Evolutionary conservation across 2,113 vertebrate genomes (phyloP), one percentile per base, ranked within the genome.

Genomic region (Morone chrysops): DNA sequence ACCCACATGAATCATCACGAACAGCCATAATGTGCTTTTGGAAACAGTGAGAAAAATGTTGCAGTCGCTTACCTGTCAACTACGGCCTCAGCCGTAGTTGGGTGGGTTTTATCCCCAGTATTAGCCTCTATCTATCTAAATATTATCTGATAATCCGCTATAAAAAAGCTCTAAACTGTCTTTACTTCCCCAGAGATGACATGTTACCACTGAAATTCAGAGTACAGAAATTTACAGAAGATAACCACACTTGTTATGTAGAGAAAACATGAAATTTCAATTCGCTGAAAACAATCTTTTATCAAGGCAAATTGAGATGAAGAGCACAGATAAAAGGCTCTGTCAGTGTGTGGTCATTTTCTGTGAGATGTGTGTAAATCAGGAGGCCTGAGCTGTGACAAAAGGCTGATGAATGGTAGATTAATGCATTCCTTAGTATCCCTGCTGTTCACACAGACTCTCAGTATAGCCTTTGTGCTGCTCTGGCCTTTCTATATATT

Each of bases 361-460:
- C 65, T 80, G 71, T 81, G 75, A 85, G 51, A 66, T 70, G 54
- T 66, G 69, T 90, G 47, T 69, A 66, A 91, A 90, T 84, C 56
- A 54, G 82, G 79, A 76, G 70, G 63, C 62, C 62, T 56, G 67
- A 77, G 68, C 81, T 76, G 84, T 83, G 81, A 89, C 75, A 89
- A 85, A 88, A 80, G 61, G 14, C 79, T 80, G 62, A 82, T 75
- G 82, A 87, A 88, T 89, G 50, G 76, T 89, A 59, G 87, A 91
- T 91, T 62, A 78, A 90, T 90, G 77, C 50, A 90, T 92, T 89
- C 89, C 61, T 78, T 48, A 8, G 69, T 74, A 78, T 76, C 78
- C 56, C 75, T 66, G 68, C 78, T 69, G 82, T 45, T 89, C 85
- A 85, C 85, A 86, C 70, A 45, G 67, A 45, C 63, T 79, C 70